Evolutionary conservation across 2,797 vertebrate species (phyloP).

Genomic region (Steatocranus sp.): DNA sequence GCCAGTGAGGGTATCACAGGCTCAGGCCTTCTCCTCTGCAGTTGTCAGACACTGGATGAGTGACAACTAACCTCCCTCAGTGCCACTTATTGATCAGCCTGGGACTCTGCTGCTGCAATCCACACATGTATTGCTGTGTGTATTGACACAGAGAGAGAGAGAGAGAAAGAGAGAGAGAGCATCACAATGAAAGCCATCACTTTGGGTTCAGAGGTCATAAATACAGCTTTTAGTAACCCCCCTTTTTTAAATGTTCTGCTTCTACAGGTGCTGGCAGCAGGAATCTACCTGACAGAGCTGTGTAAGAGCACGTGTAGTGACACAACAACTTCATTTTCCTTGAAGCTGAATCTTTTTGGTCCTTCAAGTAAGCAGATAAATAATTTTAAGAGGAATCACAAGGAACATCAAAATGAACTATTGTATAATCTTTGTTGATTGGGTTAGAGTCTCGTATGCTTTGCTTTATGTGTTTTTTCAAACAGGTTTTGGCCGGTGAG

Average conservation of each 20-base stretch:
- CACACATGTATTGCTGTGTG: background rate
- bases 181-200: background rate
- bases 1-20: constrained; percentile 6
- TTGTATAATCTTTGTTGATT: background rate
- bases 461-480: background rate
- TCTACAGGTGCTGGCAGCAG: background rate
- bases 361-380: background rate
- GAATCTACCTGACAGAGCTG: background rate
- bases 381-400: background rate
- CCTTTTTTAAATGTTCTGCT: background rate
- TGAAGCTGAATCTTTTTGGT: background rate
- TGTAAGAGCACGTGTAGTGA: background rate
- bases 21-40: constrained; percentile 31
- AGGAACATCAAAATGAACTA: fast-evolving
- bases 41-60: constrained; percentile 51
- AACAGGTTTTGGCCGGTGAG: background rate
- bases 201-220: background rate
- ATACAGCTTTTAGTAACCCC: constrained; percentile 10
- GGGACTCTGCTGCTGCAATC: constrained; percentile 6
- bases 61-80: constrained; percentile 59
- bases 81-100: constrained; percentile 62
- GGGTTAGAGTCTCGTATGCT: background rate
- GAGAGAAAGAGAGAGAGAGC: background rate
- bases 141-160: background rate
- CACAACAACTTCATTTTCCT: background rate